Evolutionary conservation across 2,888 invertebrate genomes (phyloP), one percentile per base, ranked within the genome.

Genomic region (Acrobasis suavella): DNA sequence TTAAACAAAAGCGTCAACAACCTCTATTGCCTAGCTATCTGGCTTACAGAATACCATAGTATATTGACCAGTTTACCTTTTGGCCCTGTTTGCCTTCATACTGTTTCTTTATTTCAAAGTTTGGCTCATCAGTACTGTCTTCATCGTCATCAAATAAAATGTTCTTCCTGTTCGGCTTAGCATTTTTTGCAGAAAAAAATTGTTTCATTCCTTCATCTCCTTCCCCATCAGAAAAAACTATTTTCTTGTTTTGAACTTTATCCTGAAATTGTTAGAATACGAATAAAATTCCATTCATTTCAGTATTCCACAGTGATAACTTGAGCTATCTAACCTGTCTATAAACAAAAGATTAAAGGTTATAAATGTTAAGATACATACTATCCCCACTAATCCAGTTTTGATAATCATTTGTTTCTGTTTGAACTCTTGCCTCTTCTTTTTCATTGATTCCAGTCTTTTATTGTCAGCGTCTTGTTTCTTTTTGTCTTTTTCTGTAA

Each of bases 81-180:
- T 94, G 93, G 12, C 95, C 95, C 71, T 93, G 93, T 77, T 93
- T 90, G 38, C 95, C 95, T 80, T 95, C 94, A 84, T 94, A 95
- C 73, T 96, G 94, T 62, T 95, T 91, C 80, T 94, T 95, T 17
- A 95, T 83, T 71, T 93, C 84, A 82, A 96, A 95, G 72, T 94
- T 93, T 5, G 92, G 81, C 65, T 93, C 92, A 68, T 91, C 84
- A 39, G 91, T 91, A 73, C 92, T 91, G 15, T 93, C 92, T 50
- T 94, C 93, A 63, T 93, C 92, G 64, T 91, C 90, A 70, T 93
- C 90, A 80, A 94, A 90, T 60, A 94, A 83, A 12, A 74, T 76
- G 61, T 76, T 82, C 58, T 81, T 85, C 32, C 62, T 65, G 38
- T 55, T 63, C 51, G 65, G 65, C 60, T 59, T 61, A 51, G 54